Evolutionary conservation across 2,888 invertebrate genomes (phyloP), one percentile per base, ranked within the genome.

Genomic region (Dolichomitus sp.): DNA sequence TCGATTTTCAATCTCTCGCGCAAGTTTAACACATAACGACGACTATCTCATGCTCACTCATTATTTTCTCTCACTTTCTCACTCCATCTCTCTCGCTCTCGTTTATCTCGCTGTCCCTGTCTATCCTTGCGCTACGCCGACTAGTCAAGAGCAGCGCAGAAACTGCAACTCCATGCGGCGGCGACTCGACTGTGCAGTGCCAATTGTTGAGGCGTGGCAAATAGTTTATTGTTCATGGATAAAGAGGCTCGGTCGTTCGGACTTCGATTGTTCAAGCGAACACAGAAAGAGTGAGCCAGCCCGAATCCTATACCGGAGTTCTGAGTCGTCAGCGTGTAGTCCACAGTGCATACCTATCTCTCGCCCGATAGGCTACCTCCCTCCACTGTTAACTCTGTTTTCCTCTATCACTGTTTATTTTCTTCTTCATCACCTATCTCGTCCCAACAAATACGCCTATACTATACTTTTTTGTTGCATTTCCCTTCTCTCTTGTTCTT

Each of bases 151-250:
- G 59, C 42, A 45, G 30, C 30, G 33, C 50, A 50, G 73, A 73
- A 61, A 73, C 37, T 73, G 61, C 61, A 61, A 61, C 61, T 50
- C 14, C 27, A 19, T 19, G 23, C 14, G 19, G 19, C 68, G 0
- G 33, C 17, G 59, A 45, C 59, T 33, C 45, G 27, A 72, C 50
- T 57, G 33, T 78, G 65, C 68, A 76, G 80, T 78, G 83, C 84
- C 85, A 85, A 85, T 84, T 85, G 85, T 84, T 81, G 81, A 81
- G 84, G 85, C 81, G 79, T 85, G 83, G 84, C 85, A 84, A 86
- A 86, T 84, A 86, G 85, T 86, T 86, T 86, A 86, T 86, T 85
- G 84, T 85, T 79, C 78, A 76, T 42, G 85, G 78, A 85, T 76
- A 70, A 79, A 75, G 81, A 82, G 77, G 68, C 65, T 66, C 45